These are phyloP conservation scores for Danio albolineatus DNA, from an alignment of 2,797 vertebrate species.

Conservation along the genomic window DNA sequence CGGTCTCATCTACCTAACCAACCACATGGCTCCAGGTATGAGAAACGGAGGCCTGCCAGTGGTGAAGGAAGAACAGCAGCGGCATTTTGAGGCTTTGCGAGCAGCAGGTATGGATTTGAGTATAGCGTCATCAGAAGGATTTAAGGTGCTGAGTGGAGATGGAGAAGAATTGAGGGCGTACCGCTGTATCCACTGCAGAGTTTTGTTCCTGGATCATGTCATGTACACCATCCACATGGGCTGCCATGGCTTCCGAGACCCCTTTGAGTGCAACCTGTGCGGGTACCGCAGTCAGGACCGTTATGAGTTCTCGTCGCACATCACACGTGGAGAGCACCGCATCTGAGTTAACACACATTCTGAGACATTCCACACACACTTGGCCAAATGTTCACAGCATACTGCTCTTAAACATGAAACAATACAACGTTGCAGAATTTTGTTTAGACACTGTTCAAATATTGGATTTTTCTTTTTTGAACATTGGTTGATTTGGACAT, in stretches of 20 bases:
- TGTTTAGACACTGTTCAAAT: constrained; percentile 66
- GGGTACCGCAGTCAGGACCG: constrained; percentile 97
- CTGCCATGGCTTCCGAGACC: constrained; percentile 96
- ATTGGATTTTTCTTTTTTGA: constrained; percentile 43
- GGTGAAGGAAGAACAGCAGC: constrained; percentile 91
- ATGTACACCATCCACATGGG: constrained; percentile 99
- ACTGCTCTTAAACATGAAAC: background rate
- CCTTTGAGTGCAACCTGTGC: constrained; percentile 98
- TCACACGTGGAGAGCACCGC: constrained; percentile 95
- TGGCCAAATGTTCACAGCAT: constrained; percentile 18
- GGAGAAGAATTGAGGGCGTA: constrained; percentile 92
- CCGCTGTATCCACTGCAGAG: constrained; percentile 92
- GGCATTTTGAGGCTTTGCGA: constrained; percentile 88
- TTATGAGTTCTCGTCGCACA: constrained; percentile 98
- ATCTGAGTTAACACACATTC: constrained; percentile 70
- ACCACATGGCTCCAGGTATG: constrained; percentile 87
- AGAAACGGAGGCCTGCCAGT: constrained; percentile 88
- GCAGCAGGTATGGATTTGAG: constrained; percentile 83
- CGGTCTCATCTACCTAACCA: constrained; percentile 94
- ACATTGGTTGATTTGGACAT: constrained; percentile 57
- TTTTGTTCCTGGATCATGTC: constrained; percentile 98
- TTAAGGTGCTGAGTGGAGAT: constrained; percentile 88
- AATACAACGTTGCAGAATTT: constrained; percentile 29
- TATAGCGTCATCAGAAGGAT: constrained; percentile 86
- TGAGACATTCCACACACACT: constrained; percentile 1